Percentiles rank a stretch among this genome's conserved stretches.
phyloP scores from a whole-genome alignment of 2,888 invertebrate species.

The Temnothorax rugatulus region DNA sequence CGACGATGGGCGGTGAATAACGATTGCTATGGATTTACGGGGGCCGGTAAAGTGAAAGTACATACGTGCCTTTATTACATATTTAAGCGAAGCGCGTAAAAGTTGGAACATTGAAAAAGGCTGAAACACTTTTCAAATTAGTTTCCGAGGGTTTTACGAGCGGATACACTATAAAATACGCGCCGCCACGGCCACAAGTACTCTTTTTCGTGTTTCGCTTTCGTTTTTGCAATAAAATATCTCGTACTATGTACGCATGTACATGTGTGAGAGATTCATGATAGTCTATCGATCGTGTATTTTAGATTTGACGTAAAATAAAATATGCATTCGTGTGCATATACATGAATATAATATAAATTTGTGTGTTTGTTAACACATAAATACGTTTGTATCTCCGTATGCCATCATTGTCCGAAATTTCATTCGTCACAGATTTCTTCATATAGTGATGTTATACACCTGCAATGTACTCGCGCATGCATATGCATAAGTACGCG shows the following conservation, averaged over 20 bases:
- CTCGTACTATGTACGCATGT: background rate
- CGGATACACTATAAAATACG: constrained; percentile 44
- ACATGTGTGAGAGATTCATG: background rate
- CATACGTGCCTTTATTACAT: constrained; percentile 50
- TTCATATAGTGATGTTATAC: background rate
- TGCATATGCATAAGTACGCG: constrained; percentile 59
- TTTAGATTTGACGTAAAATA: background rate
- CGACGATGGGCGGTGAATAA: constrained; percentile 46
- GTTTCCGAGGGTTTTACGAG: constrained; percentile 52
- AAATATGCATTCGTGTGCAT: background rate
- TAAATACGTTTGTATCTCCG: background rate
- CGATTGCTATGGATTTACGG: constrained; percentile 49
- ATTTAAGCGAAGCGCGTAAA: constrained; percentile 45
- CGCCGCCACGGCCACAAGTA: constrained; percentile 20
- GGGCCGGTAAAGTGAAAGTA: constrained; percentile 40
- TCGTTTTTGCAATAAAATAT: constrained; percentile 43
- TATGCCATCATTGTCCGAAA: background rate
- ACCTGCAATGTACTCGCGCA: background rate
- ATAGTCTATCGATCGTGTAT: constrained; percentile 11
- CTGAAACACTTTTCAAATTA: constrained; percentile 51
- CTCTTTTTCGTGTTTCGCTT: background rate
- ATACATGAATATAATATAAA: background rate
- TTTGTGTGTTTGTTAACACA: background rate
- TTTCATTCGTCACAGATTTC: constrained; percentile 12
- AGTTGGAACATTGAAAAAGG: constrained; percentile 44